Percentiles rank a stretch among this genome's conserved stretches.
phyloP scores from a whole-genome alignment of 2,888 invertebrate species.

The Bellardia bayeri region DNA sequence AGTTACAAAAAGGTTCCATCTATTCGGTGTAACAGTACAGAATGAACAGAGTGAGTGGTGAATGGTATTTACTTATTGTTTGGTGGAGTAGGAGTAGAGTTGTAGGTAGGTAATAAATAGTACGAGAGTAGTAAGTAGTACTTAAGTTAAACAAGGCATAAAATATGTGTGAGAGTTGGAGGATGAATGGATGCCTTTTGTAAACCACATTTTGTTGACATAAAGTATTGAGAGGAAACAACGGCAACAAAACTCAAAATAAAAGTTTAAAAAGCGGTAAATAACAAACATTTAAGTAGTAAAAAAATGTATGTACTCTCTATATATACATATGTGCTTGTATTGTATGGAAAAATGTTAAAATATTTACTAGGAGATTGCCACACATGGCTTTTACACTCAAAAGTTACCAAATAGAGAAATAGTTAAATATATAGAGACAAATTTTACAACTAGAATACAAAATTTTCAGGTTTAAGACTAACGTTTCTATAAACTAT shows the following conservation, averaged over 20 bases:
- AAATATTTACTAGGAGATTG: constrained; percentile 12
- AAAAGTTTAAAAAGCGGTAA: constrained; percentile 51
- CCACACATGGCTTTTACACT: constrained; percentile 15
- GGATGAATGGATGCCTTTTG: constrained; percentile 22
- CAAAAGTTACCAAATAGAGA: neutral
- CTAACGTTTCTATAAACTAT: too few species aligned
- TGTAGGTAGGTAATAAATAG: constrained; percentile 31
- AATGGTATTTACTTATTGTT: constrained; percentile 6
- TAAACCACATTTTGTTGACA: constrained; percentile 48
- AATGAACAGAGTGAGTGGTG: too few species aligned
- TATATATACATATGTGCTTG: too few species aligned
- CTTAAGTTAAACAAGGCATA: constrained; percentile 64
- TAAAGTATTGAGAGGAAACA: constrained; percentile 44
- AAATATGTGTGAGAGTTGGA: constrained; percentile 44
- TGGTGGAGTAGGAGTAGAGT: neutral
- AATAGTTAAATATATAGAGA: neutral
- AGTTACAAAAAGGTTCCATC: constrained; percentile 2
- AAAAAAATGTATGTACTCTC: neutral
- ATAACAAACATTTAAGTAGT: constrained; percentile 49
- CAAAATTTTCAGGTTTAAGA: too few species aligned
- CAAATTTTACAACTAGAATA: too few species aligned
- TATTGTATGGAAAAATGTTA: constrained; percentile 2
- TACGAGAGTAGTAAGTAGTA: constrained; percentile 30
- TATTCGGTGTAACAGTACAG: neutral
- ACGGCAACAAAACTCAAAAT: constrained; percentile 1